Conservation (phyloP, 2,888 invertebrate genomes). For the Eupithecia subumbrata region DNA sequence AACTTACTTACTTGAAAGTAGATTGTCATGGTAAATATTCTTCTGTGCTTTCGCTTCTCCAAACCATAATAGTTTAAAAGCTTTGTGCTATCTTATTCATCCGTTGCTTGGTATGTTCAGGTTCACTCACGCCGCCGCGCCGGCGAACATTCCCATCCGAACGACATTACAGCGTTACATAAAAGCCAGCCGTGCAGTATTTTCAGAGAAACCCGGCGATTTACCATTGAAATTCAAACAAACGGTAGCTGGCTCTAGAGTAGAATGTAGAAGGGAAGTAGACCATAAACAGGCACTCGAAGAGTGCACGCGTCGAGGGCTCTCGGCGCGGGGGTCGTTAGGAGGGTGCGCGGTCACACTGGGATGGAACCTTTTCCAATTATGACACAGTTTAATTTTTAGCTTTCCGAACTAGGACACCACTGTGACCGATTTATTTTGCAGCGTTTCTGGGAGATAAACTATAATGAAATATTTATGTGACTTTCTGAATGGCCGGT, state of each 20-base stretch:
- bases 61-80: neutral
- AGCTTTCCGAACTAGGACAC: neutral
- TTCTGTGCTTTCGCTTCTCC: neutral
- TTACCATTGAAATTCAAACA: constrained; percentile 53
- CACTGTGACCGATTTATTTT: neutral
- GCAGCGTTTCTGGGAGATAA: too few relatives aligned
- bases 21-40: neutral
- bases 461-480: too few relatives aligned
- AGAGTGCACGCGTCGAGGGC: constrained; percentile 75
- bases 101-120: neutral
- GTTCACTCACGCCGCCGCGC: neutral
- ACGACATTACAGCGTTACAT: neutral
- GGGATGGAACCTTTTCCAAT: neutral
- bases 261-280: constrained; percentile 56
- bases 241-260: constrained; percentile 15
- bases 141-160: neutral
- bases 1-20: neutral
- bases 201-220: constrained; percentile 15
- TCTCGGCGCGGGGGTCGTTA: constrained; percentile 69
- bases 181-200: neutral
- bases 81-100: neutral
- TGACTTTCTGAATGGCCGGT: too few relatives aligned
- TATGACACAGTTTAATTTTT: neutral
- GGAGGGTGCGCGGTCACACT: constrained; percentile 32
- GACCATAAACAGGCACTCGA: constrained; percentile 79